Conservation (phyloP, 1,140 invertebrate species). For the Augochlora pura region DNA sequence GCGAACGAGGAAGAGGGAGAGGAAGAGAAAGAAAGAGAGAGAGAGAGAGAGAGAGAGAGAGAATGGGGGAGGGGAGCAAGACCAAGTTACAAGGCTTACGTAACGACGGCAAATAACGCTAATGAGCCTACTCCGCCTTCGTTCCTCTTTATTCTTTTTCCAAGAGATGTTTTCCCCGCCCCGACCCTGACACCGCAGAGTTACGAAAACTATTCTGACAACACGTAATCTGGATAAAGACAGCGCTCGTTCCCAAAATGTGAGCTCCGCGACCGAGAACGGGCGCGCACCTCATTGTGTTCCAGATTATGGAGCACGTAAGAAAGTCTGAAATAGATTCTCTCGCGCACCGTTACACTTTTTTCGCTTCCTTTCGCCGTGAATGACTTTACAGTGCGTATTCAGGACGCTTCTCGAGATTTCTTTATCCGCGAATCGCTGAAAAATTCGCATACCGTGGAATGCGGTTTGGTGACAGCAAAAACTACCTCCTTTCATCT, state of each 20-base stretch:
- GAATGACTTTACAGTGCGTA: background rate
- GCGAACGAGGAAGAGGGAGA: background rate
- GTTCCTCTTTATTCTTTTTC: conserved; percentile 45
- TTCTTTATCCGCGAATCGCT: background rate
- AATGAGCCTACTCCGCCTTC: conserved; percentile 76
- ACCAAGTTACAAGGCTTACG: conserved; percentile 68
- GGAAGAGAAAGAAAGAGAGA: background rate
- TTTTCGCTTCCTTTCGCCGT: background rate
- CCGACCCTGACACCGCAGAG: background rate
- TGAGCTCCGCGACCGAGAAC: background rate
- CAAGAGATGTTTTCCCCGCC: conserved; percentile 1
- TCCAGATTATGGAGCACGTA: conserved; percentile 4
- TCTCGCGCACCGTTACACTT: background rate
- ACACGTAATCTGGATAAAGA: conserved; percentile 10
- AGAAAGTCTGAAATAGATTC: conserved; percentile 7
- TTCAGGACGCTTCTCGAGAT: background rate
- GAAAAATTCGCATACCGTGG: background rate
- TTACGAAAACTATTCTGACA: conserved; percentile 23
- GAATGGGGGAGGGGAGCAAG: conserved; percentile 29
- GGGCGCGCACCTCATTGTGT: background rate
- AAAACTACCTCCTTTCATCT: background rate
- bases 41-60: background rate
- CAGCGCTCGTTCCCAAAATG: conserved; percentile 1
- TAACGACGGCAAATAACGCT: conserved; percentile 80
- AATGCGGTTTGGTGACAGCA: background rate